phyloP scores from a whole-genome alignment of 2,113 vertebrate species.

The Aegotheles bennettii region DNA sequence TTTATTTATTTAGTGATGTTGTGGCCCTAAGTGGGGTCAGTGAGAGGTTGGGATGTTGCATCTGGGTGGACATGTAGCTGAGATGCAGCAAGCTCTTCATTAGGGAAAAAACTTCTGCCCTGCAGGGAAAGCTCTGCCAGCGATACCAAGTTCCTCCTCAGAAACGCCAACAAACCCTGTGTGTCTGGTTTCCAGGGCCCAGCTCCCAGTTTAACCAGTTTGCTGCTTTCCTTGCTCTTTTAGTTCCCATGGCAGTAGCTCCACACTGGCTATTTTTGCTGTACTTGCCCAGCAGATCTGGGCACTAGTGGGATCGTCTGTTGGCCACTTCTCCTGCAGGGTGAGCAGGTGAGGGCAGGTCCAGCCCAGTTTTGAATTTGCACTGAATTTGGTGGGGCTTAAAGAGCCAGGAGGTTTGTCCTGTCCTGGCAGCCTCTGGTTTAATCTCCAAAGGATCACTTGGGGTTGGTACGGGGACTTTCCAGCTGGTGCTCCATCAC shows the following conservation, averaged over 20 bases:
- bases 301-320: not conserved
- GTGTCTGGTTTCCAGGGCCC: not conserved
- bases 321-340: not conserved
- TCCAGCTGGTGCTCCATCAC: not conserved
- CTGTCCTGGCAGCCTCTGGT: not conserved
- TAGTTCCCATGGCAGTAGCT: not conserved
- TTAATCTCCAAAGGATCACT: not conserved
- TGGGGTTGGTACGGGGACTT: not conserved
- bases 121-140: not conserved
- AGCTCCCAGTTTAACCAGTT: conserved; percentile 22
- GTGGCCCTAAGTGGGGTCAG: not conserved
- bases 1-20: not conserved
- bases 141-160: not conserved
- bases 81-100: not conserved
- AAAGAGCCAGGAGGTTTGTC: not conserved
- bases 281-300: not conserved
- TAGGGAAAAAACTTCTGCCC: not conserved
- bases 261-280: not conserved
- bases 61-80: not conserved
- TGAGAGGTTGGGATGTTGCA: not conserved
- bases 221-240: not conserved
- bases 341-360: not conserved
- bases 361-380: not conserved
- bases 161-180: not conserved
- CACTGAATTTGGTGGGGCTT: not conserved